phyloP scores from a whole-genome alignment of 1,140 invertebrate species.

The Subanguina moxae region DNA sequence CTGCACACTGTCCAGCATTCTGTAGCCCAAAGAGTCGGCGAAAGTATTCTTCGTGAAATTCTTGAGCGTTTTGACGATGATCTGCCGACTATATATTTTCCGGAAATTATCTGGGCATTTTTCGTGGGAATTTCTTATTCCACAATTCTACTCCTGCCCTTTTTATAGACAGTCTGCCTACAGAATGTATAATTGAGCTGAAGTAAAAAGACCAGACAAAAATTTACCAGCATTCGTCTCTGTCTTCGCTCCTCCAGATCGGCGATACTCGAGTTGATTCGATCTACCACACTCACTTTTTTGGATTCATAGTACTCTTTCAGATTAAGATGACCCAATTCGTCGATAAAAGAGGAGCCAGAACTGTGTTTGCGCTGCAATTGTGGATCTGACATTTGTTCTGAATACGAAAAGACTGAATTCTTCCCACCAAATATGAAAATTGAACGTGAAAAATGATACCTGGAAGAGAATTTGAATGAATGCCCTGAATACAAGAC shows the following conservation, averaged over 20 bases:
- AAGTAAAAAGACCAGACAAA: not conserved
- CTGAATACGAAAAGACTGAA: not conserved
- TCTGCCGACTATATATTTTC: too few species aligned
- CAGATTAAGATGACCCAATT: slow-evolving; percentile 11
- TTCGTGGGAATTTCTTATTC: too few species aligned
- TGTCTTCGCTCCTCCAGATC: slow-evolving; percentile 15
- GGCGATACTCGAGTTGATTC: not conserved
- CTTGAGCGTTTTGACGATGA: too few species aligned
- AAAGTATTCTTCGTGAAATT: too few species aligned
- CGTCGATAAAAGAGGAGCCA: not conserved
- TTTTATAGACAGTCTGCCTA: too few species aligned
- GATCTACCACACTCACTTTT: slow-evolving; percentile 22
- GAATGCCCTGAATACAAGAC: not conserved
- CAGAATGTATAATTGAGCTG: too few species aligned
- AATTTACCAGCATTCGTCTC: slow-evolving; percentile 16
- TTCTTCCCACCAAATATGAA: not conserved
- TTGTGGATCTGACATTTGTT: not conserved
- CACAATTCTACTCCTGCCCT: too few species aligned
- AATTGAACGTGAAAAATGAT: not conserved
- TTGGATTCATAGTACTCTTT: not conserved
- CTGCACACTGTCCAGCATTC: too few species aligned
- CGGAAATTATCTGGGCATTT: too few species aligned
- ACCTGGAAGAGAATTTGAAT: not conserved
- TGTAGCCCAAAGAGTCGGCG: too few species aligned
- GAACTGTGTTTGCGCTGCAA: not conserved